Conservation (phyloP, 1,140 invertebrate species). For the Nautilus pompilius region DNA sequence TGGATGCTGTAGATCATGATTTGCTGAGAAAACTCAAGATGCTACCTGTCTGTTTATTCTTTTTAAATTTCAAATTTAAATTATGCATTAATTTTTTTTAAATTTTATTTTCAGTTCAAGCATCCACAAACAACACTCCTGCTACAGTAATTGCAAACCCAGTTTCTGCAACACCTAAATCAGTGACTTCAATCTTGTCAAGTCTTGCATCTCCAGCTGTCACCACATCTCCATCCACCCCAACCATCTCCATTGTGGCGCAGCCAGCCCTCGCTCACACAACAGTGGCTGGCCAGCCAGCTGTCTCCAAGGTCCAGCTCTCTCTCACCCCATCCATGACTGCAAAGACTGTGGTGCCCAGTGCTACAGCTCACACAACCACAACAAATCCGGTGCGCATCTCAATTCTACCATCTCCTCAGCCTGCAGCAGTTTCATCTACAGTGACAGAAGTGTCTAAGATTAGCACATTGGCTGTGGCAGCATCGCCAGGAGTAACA, state of each 20-base stretch:
- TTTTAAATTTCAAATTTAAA: too few relatives aligned
- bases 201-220: conserved; percentile 10
- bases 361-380: neutral
- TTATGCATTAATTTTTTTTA: too few relatives aligned
- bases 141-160: conserved; percentile 27
- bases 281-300: conserved; percentile 27
- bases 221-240: conserved; percentile 15
- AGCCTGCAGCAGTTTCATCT: neutral
- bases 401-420: neutral
- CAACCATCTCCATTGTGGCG: conserved; percentile 41
- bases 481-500: conserved; percentile 23
- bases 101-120: too few relatives aligned
- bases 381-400: conserved; percentile 3
- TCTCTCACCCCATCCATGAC: neutral
- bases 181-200: conserved; percentile 25
- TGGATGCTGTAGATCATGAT: too few relatives aligned
- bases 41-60: too few relatives aligned
- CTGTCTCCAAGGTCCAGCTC: conserved; percentile 10
- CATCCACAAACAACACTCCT: conserved; percentile 23
- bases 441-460: too few relatives aligned
- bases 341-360: neutral
- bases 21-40: too few relatives aligned
- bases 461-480: too few relatives aligned
- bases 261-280: conserved; percentile 31
- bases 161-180: conserved; percentile 10